Evolutionary conservation across 1,140 invertebrate species (phyloP).

Genomic region (Mya arenaria): DNA sequence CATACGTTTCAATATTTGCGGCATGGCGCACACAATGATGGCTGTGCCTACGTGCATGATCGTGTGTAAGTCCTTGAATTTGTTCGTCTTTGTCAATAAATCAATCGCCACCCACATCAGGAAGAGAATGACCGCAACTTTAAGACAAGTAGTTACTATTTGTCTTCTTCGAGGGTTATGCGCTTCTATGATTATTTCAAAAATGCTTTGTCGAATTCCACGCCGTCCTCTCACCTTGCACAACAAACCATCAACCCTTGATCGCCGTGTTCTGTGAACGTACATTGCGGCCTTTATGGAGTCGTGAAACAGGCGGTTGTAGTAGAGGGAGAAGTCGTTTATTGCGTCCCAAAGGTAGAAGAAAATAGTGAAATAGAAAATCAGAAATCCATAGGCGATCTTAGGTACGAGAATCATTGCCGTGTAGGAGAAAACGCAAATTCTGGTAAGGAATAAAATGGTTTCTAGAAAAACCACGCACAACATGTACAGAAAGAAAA

Average conservation of each 20-base stretch:
- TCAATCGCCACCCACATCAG: conserved; percentile 12
- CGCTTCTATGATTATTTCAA: conserved; percentile 38
- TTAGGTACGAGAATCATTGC: conserved; percentile 34
- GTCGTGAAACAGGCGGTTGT: conserved; percentile 6
- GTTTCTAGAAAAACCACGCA: conserved; percentile 31
- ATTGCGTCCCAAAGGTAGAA: conserved; percentile 26
- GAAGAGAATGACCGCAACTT: conserved; percentile 17
- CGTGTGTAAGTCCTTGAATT: conserved; percentile 19
- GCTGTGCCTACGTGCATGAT: conserved; percentile 39
- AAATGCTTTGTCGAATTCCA: background rate
- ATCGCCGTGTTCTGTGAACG: background rate
- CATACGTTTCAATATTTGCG: conserved; percentile 20
- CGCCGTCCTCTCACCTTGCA: background rate
- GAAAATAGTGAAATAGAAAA: conserved; percentile 24
- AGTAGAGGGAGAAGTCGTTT: background rate
- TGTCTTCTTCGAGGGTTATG: conserved; percentile 28
- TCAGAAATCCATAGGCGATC: conserved; percentile 31
- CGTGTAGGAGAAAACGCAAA: conserved; percentile 21
- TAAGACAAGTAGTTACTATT: conserved; percentile 5
- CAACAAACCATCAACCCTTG: background rate
- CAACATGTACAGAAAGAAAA: conserved; percentile 42
- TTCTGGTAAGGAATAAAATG: conserved; percentile 8
- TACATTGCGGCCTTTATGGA: background rate
- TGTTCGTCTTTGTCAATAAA: conserved; percentile 18
- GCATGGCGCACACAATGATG: conserved; percentile 34